Evolutionary conservation across 2,888 invertebrate species (phyloP).

Genomic region (Pheosia tremula): DNA sequence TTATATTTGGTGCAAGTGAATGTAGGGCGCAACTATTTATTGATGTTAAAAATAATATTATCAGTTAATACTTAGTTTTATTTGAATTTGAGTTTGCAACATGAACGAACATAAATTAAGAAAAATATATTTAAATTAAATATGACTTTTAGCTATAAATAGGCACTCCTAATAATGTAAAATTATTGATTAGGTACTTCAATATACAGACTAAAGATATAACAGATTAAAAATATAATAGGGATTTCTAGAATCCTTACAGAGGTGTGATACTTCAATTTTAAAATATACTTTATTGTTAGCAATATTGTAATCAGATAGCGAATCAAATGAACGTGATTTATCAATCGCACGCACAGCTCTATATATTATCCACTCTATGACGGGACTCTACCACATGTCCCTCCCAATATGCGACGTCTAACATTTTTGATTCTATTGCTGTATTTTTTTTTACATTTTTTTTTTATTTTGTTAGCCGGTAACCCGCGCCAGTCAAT

Average conservation of each 20-base stretch:
- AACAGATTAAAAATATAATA: too few species aligned
- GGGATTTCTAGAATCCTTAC: too few species aligned
- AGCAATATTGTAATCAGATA: not conserved
- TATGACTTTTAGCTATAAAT: too few species aligned
- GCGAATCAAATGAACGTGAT: slow-evolving; percentile 3
- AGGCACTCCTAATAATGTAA: not conserved
- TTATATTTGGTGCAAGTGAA: not conserved
- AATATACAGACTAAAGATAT: too few species aligned
- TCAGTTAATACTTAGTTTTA: too few species aligned
- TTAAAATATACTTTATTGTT: not conserved
- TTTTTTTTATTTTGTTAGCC: slow-evolving; percentile 41
- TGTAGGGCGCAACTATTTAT: too few species aligned
- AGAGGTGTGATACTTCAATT: not conserved
- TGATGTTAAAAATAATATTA: too few species aligned
- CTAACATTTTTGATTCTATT: slow-evolving; percentile 55
- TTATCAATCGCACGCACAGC: not conserved
- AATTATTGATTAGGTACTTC: too few species aligned
- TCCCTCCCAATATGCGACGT: slow-evolving; percentile 37
- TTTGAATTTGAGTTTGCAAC: too few species aligned
- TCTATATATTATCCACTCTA: slow-evolving; percentile 17
- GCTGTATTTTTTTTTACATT: slow-evolving; percentile 22
- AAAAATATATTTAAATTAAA: too few species aligned
- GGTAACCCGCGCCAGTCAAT: slow-evolving; percentile 60
- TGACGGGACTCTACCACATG: slow-evolving; percentile 22
- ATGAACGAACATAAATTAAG: too few species aligned